Base-by-base conservation (phyloP, 2,888 invertebrate species). In the Mimumesa dahlbomi region DNA sequence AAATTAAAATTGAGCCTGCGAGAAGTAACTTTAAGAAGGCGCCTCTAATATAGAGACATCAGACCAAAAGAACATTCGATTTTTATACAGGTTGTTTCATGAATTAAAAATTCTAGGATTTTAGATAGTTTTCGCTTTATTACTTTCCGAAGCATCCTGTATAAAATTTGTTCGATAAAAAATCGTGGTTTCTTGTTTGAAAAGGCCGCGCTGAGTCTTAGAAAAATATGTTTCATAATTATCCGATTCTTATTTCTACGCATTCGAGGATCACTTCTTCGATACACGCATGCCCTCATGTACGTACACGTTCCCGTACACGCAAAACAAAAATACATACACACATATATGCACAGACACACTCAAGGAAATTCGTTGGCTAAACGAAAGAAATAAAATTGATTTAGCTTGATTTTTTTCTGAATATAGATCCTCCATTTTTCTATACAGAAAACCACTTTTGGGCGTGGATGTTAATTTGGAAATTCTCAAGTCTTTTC, bases 11-110 rank as follows among this genome's bases (percentile, higher is more conserved):
- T n/a, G 29, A 9, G 9, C 18, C 22, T 16, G 19, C 14, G 18
- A 14, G 13, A 48, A 49, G 22, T 49, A 13, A 48, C 4, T 53
- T 53, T 38, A 62, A 64, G 49, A 25, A 6, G 21, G 59, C 54
- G 66, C 75, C 85, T 85, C 85, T 85, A 85, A 85, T 85, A 83
- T 85, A 85, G 85, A 85, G 85, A 83, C 77, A 70, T 62, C 58
- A 42, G 49, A 63, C 49, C 29, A 63, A 48, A 43, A 19, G 13
- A 53, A 45, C 14, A 59, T 49, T 52, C 48, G n/a, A n/a, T n/a
- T 34, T 42, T 69, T 59, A 70, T 70, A 49, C 49, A 6, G 45
- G 31, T 48, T 50, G 54, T 14, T n/a, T 31, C 58, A n/a, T n/a
- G n/a, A 16, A 42, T 34, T 7, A 36, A 22, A 59, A 48, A 25